phyloP scores from a whole-genome alignment of 2,888 invertebrate genomes.

The Erebia epiphron region DNA sequence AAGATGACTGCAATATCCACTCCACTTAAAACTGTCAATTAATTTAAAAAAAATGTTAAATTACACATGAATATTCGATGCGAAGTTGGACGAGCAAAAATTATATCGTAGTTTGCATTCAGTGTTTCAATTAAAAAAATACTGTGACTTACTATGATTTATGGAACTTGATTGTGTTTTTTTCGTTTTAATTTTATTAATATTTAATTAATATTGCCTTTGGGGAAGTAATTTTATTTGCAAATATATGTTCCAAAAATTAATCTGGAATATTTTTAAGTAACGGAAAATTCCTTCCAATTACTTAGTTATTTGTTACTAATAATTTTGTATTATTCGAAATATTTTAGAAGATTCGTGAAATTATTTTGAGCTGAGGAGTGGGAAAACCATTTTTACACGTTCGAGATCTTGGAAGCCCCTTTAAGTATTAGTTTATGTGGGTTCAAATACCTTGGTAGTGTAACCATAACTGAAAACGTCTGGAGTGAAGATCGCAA shows the following conservation, averaged over 20 bases:
- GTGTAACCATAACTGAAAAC: background rate
- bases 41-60: conserved; percentile 20
- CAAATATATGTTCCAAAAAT: no score
- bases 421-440: background rate
- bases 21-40: conserved; percentile 18
- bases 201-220: background rate
- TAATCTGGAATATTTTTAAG: no score
- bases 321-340: background rate
- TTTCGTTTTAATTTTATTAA: no score
- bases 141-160: background rate
- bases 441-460: background rate
- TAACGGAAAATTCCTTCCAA: no score
- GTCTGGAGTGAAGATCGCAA: conserved; percentile 10
- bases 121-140: conserved; percentile 4
- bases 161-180: conserved; percentile 6
- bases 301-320: background rate
- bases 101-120: background rate
- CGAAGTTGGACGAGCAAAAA: conserved; percentile 19
- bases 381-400: background rate
- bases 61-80: no score
- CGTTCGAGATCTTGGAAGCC: background rate
- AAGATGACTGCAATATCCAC: background rate
- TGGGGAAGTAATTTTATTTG: background rate
- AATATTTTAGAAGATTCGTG: background rate
- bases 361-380: background rate